phyloP scores from a whole-genome alignment of 2,888 invertebrate species.

The Galeopsomyia nigrocyanea region DNA sequence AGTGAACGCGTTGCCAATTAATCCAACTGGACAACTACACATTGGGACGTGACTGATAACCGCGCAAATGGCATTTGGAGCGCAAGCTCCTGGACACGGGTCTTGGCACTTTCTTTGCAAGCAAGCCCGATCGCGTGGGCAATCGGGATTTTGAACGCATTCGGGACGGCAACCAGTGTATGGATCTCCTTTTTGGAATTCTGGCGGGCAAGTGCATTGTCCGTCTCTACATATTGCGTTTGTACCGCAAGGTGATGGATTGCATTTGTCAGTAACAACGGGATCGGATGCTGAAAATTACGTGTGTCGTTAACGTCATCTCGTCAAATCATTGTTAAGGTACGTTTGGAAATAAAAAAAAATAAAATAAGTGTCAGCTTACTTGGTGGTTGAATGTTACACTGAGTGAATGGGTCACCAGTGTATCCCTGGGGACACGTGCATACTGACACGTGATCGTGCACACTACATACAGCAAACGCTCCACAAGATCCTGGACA shows the following conservation, averaged over 20 bases:
- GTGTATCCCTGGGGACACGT: constrained; percentile 69
- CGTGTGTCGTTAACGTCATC: background rate
- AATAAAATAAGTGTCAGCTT: constrained; percentile 58
- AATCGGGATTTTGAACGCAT: constrained; percentile 88
- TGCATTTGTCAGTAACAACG: constrained; percentile 79
- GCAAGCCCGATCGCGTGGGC: constrained; percentile 85
- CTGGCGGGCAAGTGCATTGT: constrained; percentile 65
- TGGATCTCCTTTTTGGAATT: constrained; percentile 65
- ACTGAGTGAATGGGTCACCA: constrained; percentile 70
- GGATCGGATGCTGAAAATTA: constrained; percentile 43
- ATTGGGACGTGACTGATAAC: constrained; percentile 88
- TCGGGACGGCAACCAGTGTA: constrained; percentile 84
- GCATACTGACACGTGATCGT: constrained; percentile 71
- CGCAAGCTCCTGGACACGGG: constrained; percentile 91
- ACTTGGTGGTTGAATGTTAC: constrained; percentile 71
- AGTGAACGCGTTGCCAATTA: constrained; percentile 81
- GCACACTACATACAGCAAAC: constrained; percentile 69
- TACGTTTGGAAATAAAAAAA: constrained; percentile 48
- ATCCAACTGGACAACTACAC: constrained; percentile 82
- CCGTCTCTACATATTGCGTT: constrained; percentile 79
- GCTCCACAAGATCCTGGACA: constrained; percentile 70
- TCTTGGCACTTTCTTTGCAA: constrained; percentile 86
- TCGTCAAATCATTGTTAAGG: background rate
- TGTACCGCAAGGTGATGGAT: constrained; percentile 88
- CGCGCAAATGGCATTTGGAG: constrained; percentile 84